These are phyloP conservation scores for Omphaloscelis lunosa DNA, from an alignment of 2,888 invertebrate species.

Conservation along the genomic window DNA sequence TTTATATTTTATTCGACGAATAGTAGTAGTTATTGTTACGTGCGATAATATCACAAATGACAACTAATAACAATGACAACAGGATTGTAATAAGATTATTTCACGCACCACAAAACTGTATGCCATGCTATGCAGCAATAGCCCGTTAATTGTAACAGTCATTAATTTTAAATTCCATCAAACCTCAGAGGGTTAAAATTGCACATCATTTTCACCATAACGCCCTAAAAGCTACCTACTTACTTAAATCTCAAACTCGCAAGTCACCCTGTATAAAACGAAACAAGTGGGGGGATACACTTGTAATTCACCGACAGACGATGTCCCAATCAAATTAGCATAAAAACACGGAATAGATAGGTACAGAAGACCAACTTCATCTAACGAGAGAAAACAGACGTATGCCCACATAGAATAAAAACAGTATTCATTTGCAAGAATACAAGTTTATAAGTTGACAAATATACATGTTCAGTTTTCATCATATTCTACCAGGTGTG, in stretches of 20 bases:
- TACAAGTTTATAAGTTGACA: not conserved
- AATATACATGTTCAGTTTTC: no score
- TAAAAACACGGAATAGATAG: conserved; percentile 31
- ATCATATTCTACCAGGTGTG: no score
- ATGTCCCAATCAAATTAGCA: conserved; percentile 68
- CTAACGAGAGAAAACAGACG: not conserved
- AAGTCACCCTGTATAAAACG: conserved; percentile 44
- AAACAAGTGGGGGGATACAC: conserved; percentile 54
- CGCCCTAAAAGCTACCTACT: conserved; percentile 10
- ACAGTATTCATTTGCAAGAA: not conserved
- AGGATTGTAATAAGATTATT: not conserved
- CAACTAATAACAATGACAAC: not conserved
- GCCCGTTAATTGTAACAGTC: conserved; percentile 3
- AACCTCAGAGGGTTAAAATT: conserved; percentile 45
- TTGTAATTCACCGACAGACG: conserved; percentile 63
- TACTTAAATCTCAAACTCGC: not conserved
- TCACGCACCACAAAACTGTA: not conserved
- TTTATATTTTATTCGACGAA: not conserved
- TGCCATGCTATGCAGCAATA: not conserved
- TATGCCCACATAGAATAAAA: not conserved
- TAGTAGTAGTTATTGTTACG: not conserved
- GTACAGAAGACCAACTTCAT: conserved; percentile 11
- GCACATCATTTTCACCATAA: conserved; percentile 32
- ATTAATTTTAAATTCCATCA: conserved; percentile 39
- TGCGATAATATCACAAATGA: not conserved